Conservation (phyloP, 2,113 vertebrate genomes). For the Hipposideros armiger region DNA sequence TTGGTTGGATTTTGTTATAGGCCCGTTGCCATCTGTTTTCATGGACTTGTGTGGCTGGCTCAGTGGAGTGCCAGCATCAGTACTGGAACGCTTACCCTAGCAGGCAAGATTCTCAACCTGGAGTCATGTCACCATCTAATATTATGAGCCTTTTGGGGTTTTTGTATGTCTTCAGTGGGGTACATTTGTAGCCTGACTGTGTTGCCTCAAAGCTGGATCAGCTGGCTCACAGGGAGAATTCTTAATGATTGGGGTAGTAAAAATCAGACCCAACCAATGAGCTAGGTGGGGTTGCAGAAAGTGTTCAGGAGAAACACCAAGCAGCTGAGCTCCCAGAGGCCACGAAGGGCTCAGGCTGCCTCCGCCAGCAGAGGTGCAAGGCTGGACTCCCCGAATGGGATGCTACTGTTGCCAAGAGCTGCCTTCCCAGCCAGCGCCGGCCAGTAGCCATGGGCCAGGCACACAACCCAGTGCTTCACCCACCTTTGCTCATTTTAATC, state of each 20-base stretch:
- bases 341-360: not conserved
- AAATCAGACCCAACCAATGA: conserved; percentile 53
- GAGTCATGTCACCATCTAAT: conserved; percentile 23
- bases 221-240: conserved; percentile 71
- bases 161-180: conserved; percentile 58
- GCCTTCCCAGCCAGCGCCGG: not conserved
- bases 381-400: not conserved
- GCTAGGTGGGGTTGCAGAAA: conserved; percentile 23
- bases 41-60: conserved; percentile 39
- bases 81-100: conserved; percentile 5
- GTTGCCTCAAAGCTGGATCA: not conserved
- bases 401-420: not conserved
- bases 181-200: conserved; percentile 75
- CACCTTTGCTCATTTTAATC: conserved; percentile 4
- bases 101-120: conserved; percentile 30
- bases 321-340: conserved; percentile 30
- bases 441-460: not conserved
- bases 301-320: not conserved
- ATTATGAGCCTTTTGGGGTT: conserved; percentile 57
- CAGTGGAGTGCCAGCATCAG: not conserved
- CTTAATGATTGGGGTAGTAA: conserved; percentile 35
- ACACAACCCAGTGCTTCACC: not conserved
- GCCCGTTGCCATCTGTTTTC: conserved; percentile 23
- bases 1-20: conserved; percentile 51
- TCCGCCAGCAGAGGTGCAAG: not conserved